phyloP scores from a whole-genome alignment of 2,888 invertebrate genomes.

The Cistogaster globosa region DNA sequence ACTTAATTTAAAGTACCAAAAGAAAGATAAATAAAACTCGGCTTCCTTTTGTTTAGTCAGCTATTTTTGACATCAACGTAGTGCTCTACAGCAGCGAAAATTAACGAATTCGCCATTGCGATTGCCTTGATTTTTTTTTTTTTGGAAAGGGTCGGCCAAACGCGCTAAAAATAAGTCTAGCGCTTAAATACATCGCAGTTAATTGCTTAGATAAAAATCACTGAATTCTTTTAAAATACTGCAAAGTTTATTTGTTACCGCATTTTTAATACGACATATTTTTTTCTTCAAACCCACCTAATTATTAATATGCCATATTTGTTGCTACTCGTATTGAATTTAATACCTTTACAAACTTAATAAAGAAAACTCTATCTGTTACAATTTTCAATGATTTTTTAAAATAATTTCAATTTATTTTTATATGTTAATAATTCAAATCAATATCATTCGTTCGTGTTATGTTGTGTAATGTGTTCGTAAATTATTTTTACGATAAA shows the following conservation, averaged over 20 bases:
- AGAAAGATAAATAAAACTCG: too few species aligned
- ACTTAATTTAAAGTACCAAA: too few species aligned
- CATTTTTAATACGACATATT: constrained; percentile 43
- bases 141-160: too few species aligned
- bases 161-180: too few species aligned
- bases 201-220: too few species aligned
- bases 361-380: not conserved
- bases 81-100: too few species aligned
- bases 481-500: constrained; percentile 13
- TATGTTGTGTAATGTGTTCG: constrained; percentile 10
- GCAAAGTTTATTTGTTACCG: not conserved
- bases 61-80: too few species aligned
- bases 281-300: constrained; percentile 46
- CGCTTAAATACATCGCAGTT: too few species aligned
- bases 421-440: constrained; percentile 45
- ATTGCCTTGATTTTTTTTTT: too few species aligned
- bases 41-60: too few species aligned
- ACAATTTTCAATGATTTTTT: constrained; percentile 14
- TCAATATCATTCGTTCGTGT: constrained; percentile 22
- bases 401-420: constrained; percentile 50
- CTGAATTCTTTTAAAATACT: too few species aligned
- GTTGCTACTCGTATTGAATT: not conserved
- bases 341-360: constrained; percentile 4
- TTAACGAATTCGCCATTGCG: too few species aligned
- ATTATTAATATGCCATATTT: constrained; percentile 28